These are phyloP conservation scores for Bombus consobrinus DNA, from an alignment of 1,140 invertebrate species.

Conservation along the genomic window DNA sequence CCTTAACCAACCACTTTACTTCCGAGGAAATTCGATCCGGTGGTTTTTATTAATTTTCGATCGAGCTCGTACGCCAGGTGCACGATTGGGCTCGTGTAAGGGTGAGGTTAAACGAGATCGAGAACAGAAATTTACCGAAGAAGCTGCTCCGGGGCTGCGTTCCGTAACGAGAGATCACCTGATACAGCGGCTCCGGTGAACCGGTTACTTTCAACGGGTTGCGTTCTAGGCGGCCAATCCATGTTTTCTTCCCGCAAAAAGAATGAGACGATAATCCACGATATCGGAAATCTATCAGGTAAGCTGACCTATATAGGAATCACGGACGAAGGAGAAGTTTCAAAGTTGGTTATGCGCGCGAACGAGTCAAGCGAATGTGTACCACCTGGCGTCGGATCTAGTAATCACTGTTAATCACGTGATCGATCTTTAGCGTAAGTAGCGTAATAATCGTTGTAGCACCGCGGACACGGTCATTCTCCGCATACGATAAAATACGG, in stretches of 20 bases:
- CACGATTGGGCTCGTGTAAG: background rate
- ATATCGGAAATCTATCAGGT: background rate
- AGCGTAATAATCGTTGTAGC: conserved; percentile 44
- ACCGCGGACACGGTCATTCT: background rate
- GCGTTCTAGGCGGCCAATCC: no score
- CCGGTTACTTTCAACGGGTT: background rate
- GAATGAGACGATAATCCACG: background rate
- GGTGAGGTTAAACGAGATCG: conserved; percentile 13
- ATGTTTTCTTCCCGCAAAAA: background rate
- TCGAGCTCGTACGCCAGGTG: background rate
- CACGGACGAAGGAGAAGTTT: background rate
- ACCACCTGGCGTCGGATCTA: background rate
- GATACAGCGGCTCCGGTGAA: background rate
- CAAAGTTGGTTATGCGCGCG: background rate
- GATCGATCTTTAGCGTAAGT: conserved; percentile 24
- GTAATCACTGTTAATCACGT: conserved; percentile 22
- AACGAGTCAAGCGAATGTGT: background rate
- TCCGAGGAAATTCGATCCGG: background rate
- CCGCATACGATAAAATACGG: background rate
- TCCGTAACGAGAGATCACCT: background rate
- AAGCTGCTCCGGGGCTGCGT: background rate
- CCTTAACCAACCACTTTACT: no score
- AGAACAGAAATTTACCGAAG: background rate
- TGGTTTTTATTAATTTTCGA: conserved; percentile 8
- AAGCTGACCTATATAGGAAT: background rate